Evolutionary conservation across 2,888 invertebrate species (phyloP), one percentile per base, ranked within the genome.

Genomic region (Drosophila antonietae): DNA sequence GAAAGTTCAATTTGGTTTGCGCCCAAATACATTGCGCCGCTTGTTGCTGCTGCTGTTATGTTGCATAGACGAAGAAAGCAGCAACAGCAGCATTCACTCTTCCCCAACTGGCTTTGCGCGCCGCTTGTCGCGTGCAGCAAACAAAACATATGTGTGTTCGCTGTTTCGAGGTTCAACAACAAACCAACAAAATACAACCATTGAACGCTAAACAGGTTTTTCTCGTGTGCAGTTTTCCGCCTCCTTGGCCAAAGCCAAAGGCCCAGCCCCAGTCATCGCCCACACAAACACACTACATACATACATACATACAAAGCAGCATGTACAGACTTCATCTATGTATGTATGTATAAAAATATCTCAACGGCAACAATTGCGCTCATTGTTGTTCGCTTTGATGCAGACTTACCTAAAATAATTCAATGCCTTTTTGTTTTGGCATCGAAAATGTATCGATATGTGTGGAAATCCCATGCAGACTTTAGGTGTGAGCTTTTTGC

Each of bases 161-260:
- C 73, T 69, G 62, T 62, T 69, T 73, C 46, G 69, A 57, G 76
- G 59, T 59, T 61, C 67, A 68, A 78, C 70, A 77, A 78, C 41
- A 41, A 41, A 76, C 72, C 35, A 76, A 78, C 65, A 78, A 78
- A 74, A 78, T 59, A 78, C 76, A 84, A 74, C 71, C 84, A 84
- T 84, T 84, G 84, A 87, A 84, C 84, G 89, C 81, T 75, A 84
- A 84, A 84, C 84, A 79, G 89, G 84, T 84, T 84, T 84, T 89
- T 84, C 84, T 84, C 89, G 89, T 89, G 84, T 79, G 79, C 89
- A 81, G 67, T 89, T 84, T 84, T 84, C 89, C 84, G 89, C 89
- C 87, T 89, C 89, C 87, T 87, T 86, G 78, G 78, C 83, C 72
- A 72, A 75, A 78, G 78, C 64, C 67, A 61, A 81, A 80, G 79